Evolutionary conservation across 2,113 vertebrate genomes (phyloP).

Genomic region (Neogobius melanostomus): DNA sequence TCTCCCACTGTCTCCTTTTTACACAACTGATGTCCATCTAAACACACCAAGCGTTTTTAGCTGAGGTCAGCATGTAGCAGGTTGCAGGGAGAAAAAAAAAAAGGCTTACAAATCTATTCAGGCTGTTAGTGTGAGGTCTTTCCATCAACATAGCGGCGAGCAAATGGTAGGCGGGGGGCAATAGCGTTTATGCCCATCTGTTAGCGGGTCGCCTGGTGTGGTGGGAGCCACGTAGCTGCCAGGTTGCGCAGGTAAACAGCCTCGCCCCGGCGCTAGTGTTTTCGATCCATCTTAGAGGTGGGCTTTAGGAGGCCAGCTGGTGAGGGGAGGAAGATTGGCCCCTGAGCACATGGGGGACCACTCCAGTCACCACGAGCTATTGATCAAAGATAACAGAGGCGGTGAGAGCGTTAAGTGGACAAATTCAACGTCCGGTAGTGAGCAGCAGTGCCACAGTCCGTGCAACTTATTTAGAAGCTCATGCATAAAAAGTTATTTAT

Average conservation of each 20-base stretch:
- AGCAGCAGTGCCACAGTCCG: conserved; percentile 21
- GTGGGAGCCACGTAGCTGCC: conserved; percentile 14
- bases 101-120: conserved; percentile 46
- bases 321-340: conserved; percentile 44
- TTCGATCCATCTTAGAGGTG: conserved; percentile 41
- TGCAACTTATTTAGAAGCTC: conserved; percentile 19
- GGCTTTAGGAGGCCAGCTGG: conserved; percentile 59
- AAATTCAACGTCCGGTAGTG: conserved; percentile 29
- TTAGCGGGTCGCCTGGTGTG: conserved; percentile 36
- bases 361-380: conserved; percentile 53
- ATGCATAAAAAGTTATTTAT: conserved; percentile 33
- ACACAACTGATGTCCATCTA: conserved; percentile 1
- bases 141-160: conserved; percentile 37
- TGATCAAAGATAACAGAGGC: conserved; percentile 54
- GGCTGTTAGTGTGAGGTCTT: conserved; percentile 54
- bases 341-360: conserved; percentile 51
- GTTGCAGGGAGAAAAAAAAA: conserved; percentile 42
- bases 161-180: conserved; percentile 37
- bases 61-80: conserved; percentile 52
- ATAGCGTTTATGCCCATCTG: conserved; percentile 47
- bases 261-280: conserved; percentile 33
- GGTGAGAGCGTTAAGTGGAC: conserved; percentile 40
- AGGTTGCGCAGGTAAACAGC: conserved; percentile 33
- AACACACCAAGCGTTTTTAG: conserved; percentile 42
- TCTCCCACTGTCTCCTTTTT: conserved; percentile 9